Evolutionary conservation across 2,888 invertebrate species (phyloP).

Genomic region (Tigriopus californicus): DNA sequence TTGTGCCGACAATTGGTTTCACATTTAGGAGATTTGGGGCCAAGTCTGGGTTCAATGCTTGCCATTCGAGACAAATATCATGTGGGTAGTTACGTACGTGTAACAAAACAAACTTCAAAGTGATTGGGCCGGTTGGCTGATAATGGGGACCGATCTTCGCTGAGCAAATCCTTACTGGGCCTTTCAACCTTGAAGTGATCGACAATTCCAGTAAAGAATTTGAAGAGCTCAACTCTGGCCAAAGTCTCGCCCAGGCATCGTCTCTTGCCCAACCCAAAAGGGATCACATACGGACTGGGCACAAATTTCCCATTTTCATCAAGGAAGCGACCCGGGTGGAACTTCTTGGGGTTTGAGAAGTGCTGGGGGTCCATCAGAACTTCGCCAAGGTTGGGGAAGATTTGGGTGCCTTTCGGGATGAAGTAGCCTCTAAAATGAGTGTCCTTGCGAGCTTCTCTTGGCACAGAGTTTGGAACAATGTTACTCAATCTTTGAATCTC

Average conservation of each 20-base stretch:
- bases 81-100: no score
- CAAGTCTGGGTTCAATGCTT: no score
- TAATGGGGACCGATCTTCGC: no score
- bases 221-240: slow-evolving; percentile 8
- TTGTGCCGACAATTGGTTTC: no score
- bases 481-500: slow-evolving; percentile 2
- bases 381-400: background rate
- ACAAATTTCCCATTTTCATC: slow-evolving; percentile 2
- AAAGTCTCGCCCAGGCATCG: slow-evolving; percentile 8
- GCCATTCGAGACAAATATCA: no score
- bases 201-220: slow-evolving; percentile 3
- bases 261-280: slow-evolving; percentile 11
- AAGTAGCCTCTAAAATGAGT: background rate
- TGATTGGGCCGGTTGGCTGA: no score
- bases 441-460: background rate
- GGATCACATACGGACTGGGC: background rate
- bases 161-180: no score
- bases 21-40: no score
- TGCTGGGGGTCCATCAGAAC: background rate
- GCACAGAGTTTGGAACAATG: slow-evolving; percentile 1
- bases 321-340: slow-evolving; percentile 8
- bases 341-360: background rate
- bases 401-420: background rate
- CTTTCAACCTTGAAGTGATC: no score
- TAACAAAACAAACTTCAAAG: no score